Percentiles rank a stretch among this genome's conserved stretches.
Evolutionary conservation across 1,140 invertebrate genomes (phyloP).

Genomic region (Fopius arisanus): DNA sequence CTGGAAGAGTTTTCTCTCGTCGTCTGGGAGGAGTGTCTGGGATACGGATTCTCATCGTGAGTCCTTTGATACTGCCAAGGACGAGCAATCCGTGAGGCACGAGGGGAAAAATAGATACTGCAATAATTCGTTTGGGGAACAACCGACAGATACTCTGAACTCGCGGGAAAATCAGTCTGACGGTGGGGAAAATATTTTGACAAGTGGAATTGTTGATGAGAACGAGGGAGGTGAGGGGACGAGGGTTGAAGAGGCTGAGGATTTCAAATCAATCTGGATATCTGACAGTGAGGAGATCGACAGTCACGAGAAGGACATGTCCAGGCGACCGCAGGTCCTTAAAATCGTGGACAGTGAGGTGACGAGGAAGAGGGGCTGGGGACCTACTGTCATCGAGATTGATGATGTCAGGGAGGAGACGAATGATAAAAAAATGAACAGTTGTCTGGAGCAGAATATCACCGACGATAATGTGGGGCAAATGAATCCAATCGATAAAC

Average conservation of each 20-base stretch:
- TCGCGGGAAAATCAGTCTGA: not conserved
- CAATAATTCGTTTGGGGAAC: constrained; percentile 4
- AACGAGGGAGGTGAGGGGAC: constrained; percentile 18
- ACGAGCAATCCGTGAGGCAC: not conserved
- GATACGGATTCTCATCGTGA: constrained; percentile 16
- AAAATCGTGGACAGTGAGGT: constrained; percentile 60
- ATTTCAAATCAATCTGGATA: constrained; percentile 57
- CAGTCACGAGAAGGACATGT: too few relatives aligned
- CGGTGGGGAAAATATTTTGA: not conserved
- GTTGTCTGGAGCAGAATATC: not conserved
- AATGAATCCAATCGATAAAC: not conserved
- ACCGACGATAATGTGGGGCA: not conserved
- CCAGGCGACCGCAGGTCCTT: constrained; percentile 59
- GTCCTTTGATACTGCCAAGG: constrained; percentile 6
- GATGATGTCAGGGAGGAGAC: constrained; percentile 24
- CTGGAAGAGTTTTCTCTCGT: constrained; percentile 21
- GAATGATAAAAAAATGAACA: not conserved
- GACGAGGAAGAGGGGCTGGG: constrained; percentile 42
- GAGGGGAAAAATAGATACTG: not conserved
- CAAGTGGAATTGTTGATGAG: not conserved
- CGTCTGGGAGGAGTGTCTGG: constrained; percentile 2
- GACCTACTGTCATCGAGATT: constrained; percentile 35
- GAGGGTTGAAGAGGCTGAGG: constrained; percentile 48
- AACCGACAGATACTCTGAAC: not conserved
- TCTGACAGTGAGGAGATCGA: constrained; percentile 50